Conservation (phyloP, 2,888 invertebrate species). For the Amphiduros pacificus region DNA sequence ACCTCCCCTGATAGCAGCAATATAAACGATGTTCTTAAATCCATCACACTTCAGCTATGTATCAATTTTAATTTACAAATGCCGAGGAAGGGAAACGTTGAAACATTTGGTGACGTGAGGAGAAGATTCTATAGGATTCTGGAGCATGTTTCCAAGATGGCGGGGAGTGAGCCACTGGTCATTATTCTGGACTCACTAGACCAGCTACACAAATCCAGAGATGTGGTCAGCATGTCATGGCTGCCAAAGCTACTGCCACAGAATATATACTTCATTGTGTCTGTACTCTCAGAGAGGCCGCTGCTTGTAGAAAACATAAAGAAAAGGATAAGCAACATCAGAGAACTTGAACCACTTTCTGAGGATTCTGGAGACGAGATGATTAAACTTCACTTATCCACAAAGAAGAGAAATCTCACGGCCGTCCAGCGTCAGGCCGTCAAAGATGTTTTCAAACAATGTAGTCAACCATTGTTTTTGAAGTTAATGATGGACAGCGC, state of each 20-base stretch:
- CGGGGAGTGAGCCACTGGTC: slow-evolving; percentile 14
- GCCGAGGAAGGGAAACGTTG: slow-evolving; percentile 7
- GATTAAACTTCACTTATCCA: slow-evolving; percentile 13
- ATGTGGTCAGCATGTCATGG: slow-evolving; percentile 27
- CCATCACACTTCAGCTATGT: slow-evolving; percentile 32
- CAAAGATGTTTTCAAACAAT: slow-evolving; percentile 10
- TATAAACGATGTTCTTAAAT: slow-evolving; percentile 28
- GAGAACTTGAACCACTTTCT: slow-evolving; percentile 22
- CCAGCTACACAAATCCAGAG: slow-evolving; percentile 23
- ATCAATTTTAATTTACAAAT: background rate
- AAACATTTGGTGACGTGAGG: background rate
- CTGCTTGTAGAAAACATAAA: slow-evolving; percentile 17
- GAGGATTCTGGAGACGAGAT: slow-evolving; percentile 15
- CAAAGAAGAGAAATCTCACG: slow-evolving; percentile 14
- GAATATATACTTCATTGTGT: slow-evolving; percentile 27
- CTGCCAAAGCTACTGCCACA: slow-evolving; percentile 26
- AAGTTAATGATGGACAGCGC: slow-evolving; percentile 31
- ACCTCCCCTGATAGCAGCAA: slow-evolving; percentile 36
- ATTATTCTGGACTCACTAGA: slow-evolving; percentile 33
- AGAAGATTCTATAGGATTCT: slow-evolving; percentile 5
- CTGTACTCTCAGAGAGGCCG: slow-evolving; percentile 23
- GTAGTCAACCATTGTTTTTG: slow-evolving; percentile 31
- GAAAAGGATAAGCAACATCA: slow-evolving; percentile 11
- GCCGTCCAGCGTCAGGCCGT: slow-evolving; percentile 21
- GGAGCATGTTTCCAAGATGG: background rate